phyloP scores from a whole-genome alignment of 2,888 invertebrate species.

The Rhamnusium bicolor region DNA sequence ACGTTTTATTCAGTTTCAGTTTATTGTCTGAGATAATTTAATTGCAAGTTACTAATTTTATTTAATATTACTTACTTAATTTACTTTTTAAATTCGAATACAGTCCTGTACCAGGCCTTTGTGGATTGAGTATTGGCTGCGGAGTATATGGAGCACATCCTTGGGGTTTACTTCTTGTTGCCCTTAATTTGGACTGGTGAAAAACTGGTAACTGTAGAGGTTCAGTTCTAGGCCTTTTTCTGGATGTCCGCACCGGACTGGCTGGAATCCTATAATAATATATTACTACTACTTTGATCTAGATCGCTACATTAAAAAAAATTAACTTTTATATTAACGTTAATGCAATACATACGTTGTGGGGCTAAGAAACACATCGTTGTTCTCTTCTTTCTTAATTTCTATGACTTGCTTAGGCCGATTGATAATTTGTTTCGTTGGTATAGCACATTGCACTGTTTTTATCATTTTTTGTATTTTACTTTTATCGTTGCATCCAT shows the following conservation, averaged over 20 bases:
- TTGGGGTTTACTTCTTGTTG: slow-evolving; percentile 71
- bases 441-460: slow-evolving; percentile 61
- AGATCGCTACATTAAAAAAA: no score
- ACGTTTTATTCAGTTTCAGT: no score
- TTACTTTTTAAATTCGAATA: slow-evolving; percentile 72
- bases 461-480: slow-evolving; percentile 63
- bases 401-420: slow-evolving; percentile 66
- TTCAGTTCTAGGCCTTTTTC: slow-evolving; percentile 79
- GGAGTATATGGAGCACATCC: slow-evolving; percentile 86
- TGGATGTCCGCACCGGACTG: slow-evolving; percentile 78
- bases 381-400: slow-evolving; percentile 78
- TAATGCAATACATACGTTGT: slow-evolving; percentile 69
- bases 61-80: slow-evolving; percentile 32
- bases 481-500: slow-evolving; percentile 56
- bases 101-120: slow-evolving; percentile 89
- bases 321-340: no score
- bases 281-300: neutral
- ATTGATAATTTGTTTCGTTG: slow-evolving; percentile 63
- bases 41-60: neutral
- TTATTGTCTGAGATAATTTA: no score
- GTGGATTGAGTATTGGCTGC: slow-evolving; percentile 94
- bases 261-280: slow-evolving; percentile 75
- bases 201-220: slow-evolving; percentile 72
- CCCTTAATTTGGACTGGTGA: slow-evolving; percentile 73
- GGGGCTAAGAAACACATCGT: slow-evolving; percentile 86